These are phyloP conservation scores for Ptilorrhoa leucosticta DNA, from an alignment of 2,113 vertebrate species.

Conservation along the genomic window DNA sequence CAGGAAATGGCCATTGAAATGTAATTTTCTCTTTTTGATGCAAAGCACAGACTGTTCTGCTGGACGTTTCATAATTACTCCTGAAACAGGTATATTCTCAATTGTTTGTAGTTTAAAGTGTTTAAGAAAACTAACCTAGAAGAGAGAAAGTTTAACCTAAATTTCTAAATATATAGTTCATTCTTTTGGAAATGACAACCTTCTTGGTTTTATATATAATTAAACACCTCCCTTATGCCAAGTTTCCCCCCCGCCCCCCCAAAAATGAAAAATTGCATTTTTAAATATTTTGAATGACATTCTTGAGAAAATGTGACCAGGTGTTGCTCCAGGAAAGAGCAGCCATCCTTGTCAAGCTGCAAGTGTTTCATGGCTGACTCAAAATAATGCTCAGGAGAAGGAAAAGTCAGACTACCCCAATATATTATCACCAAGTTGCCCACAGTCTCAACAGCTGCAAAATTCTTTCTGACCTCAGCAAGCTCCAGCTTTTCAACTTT, in stretches of 20 bases:
- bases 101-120: background rate
- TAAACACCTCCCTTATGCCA: background rate
- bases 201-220: background rate
- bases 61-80: background rate
- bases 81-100: background rate
- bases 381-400: background rate
- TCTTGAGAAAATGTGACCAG: background rate
- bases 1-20: background rate
- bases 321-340: background rate
- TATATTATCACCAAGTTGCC: background rate
- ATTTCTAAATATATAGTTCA: background rate
- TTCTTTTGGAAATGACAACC: background rate
- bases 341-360: background rate
- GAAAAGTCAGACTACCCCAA: background rate
- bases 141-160: background rate
- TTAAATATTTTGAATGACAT: background rate
- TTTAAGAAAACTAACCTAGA: background rate
- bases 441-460: background rate
- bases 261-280: background rate
- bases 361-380: background rate
- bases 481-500: background rate
- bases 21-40: background rate
- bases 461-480: background rate
- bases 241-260: fast-evolving
- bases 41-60: background rate